Percentiles rank a stretch among this genome's conserved stretches.
phyloP scores from a whole-genome alignment of 2,113 vertebrate genomes.

The Ciconia boyciana region DNA sequence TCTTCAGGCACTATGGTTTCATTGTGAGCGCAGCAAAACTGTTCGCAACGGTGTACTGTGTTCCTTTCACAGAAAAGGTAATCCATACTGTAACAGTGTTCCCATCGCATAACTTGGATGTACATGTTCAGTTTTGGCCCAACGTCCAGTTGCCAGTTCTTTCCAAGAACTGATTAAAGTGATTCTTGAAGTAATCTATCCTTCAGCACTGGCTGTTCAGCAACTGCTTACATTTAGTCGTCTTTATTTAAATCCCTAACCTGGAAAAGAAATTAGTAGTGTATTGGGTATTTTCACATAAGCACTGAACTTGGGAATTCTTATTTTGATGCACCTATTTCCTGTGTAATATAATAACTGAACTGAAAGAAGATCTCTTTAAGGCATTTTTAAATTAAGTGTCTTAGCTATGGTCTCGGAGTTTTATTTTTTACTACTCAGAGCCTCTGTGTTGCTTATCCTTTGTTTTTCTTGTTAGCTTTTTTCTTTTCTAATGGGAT shows the following conservation, averaged over 20 bases:
- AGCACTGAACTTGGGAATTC: not conserved
- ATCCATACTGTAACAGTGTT: not conserved
- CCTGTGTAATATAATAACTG: not conserved
- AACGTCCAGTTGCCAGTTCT: not conserved
- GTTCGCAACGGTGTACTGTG: constrained; percentile 84
- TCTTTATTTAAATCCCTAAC: not conserved
- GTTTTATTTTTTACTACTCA: not conserved
- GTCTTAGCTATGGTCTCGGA: not conserved
- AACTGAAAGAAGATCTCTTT: not conserved
- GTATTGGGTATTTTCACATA: not conserved
- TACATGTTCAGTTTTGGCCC: not conserved
- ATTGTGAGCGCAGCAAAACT: constrained; percentile 89
- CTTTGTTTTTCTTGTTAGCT: not conserved
- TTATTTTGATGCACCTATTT: not conserved
- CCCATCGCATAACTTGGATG: fast-evolving
- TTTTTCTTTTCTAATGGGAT: not conserved
- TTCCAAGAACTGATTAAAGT: not conserved
- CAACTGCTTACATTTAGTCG: not conserved
- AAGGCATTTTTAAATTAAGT: not conserved
- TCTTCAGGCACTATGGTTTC: constrained; percentile 87
- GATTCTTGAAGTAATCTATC: not conserved
- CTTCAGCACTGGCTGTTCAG: not conserved
- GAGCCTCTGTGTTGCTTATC: not conserved
- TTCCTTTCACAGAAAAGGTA: constrained; percentile 88
- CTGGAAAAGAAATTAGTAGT: not conserved